phyloP scores from a whole-genome alignment of 2,888 invertebrate genomes.

The Lasius fuliginosus region DNA sequence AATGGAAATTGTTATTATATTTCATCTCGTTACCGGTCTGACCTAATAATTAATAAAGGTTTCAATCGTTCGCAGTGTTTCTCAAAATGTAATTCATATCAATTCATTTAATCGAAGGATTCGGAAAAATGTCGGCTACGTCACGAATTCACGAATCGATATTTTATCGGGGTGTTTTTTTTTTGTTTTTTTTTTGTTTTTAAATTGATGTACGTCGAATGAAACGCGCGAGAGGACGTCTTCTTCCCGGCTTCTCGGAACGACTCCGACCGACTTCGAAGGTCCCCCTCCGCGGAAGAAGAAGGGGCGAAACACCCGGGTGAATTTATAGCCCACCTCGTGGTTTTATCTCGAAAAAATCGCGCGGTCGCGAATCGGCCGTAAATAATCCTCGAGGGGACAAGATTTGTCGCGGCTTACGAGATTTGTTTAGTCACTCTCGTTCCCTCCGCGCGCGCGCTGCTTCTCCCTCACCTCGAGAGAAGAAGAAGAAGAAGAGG shows the following conservation, averaged over 20 bases:
- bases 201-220: neutral
- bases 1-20: constrained; percentile 7
- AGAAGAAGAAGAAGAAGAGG: constrained; percentile 34
- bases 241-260: constrained; percentile 39
- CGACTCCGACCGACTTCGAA: constrained; percentile 2
- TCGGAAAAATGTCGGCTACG: neutral
- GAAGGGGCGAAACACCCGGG: constrained; percentile 18
- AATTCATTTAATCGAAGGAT: neutral
- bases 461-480: neutral
- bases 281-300: constrained; percentile 8
- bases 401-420: constrained; percentile 57
- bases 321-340: constrained; percentile 51
- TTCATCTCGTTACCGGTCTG: neutral
- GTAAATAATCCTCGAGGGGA: constrained; percentile 50
- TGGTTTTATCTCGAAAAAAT: constrained; percentile 53
- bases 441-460: neutral
- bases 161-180: neutral
- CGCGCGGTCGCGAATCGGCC: constrained; percentile 40
- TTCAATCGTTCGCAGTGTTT: neutral
- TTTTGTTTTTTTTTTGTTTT: too few relatives aligned
- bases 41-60: constrained; percentile 17
- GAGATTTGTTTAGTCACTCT: constrained; percentile 47
- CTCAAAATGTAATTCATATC: neutral
- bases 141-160: neutral
- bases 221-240: neutral